Evolutionary conservation across 2,888 invertebrate genomes (phyloP).

Genomic region (Andrena hattorfiana): DNA sequence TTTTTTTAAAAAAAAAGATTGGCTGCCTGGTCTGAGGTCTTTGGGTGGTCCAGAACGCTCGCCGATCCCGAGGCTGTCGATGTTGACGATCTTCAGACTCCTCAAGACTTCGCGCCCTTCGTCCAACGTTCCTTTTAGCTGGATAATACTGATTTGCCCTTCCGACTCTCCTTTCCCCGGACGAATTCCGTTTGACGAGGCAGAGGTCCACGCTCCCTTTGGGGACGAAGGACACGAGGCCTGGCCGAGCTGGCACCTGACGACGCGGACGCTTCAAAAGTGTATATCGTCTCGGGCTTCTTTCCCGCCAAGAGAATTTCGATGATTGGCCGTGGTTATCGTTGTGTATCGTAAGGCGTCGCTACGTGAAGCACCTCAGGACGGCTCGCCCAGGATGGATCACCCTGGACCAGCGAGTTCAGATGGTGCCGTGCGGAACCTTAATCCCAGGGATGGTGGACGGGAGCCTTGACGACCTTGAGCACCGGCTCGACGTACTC

Average conservation of each 20-base stretch:
- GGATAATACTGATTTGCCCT: constrained; percentile 51
- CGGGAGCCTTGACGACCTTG: constrained; percentile 86
- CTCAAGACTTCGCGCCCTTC: constrained; percentile 13
- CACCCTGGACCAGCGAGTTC: constrained; percentile 74
- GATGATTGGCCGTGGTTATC: constrained; percentile 56
- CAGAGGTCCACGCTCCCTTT: background rate
- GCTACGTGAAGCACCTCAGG: constrained; percentile 49
- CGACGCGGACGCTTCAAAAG: constrained; percentile 15
- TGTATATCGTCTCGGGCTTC: constrained; percentile 42
- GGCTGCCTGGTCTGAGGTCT: constrained; percentile 75
- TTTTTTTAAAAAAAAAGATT: constrained; percentile 43
- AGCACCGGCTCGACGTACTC: constrained; percentile 85
- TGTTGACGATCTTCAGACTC: constrained; percentile 7
- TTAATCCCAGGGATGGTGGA: constrained; percentile 81
- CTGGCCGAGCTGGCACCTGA: background rate
- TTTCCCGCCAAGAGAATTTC: constrained; percentile 51
- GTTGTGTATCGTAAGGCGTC: constrained; percentile 40
- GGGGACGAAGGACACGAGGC: constrained; percentile 30
- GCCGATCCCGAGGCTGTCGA: constrained; percentile 46
- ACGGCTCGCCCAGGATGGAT: constrained; percentile 63
- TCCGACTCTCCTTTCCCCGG: background rate
- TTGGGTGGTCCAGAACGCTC: constrained; percentile 60
- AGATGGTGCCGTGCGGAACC: constrained; percentile 47
- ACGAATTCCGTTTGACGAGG: background rate
- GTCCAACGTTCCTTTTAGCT: background rate